Base-by-base conservation (phyloP, 2,113 vertebrate genomes). In the Siphamia tubifer region DNA sequence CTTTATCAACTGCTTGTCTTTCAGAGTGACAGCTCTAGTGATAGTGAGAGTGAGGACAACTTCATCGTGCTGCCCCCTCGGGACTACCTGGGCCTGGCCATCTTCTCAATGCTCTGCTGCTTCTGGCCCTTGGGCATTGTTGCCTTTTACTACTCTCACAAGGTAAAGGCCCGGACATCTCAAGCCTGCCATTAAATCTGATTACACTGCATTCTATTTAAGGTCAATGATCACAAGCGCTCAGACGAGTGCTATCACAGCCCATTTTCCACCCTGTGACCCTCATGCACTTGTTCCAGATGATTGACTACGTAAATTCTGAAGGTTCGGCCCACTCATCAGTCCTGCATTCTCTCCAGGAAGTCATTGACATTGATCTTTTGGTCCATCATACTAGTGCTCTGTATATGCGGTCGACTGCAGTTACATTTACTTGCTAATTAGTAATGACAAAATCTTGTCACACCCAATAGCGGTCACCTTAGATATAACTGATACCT, bases 41-140 rank as follows among this genome's bases (percentile, higher is more conserved):
- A 98, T 85, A 98, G 94, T 0, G 97, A 99, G 86, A 98, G 96
- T 0, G 97, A 98, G 88, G 96, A 98, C 86, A 92, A 94, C 90
- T 98, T 99, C 85, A 91, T 98, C 58, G 94, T 94, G 79, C 92
- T 97, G 68, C 96, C 96, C 13, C 96, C 97, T 5, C 91, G 94
- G 49, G 97, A 99, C 85, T 95, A 99, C 90, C 90, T 99, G 82
- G 96, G 97, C 17, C 91, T 99, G 36, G 93, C 96, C 51, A 96
- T 99, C 87, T 99, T 98, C 92, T 98, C 97, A 83, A 99, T 99
- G 97, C 94, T 99, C 83, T 99, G 97, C 86, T 99, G 96, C 88
- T 98, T 99, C 92, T 99, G 97, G 96, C 97, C 97, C 30, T 87
- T 99, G 90, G 97, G 97, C 77, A 97, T 99, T 17, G 93, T 96